A percentile compares a stretch with the other conserved stretches of the same genome.
Conservation (phyloP, 2,888 invertebrate genomes). For the Epistrophe grossulariae region DNA sequence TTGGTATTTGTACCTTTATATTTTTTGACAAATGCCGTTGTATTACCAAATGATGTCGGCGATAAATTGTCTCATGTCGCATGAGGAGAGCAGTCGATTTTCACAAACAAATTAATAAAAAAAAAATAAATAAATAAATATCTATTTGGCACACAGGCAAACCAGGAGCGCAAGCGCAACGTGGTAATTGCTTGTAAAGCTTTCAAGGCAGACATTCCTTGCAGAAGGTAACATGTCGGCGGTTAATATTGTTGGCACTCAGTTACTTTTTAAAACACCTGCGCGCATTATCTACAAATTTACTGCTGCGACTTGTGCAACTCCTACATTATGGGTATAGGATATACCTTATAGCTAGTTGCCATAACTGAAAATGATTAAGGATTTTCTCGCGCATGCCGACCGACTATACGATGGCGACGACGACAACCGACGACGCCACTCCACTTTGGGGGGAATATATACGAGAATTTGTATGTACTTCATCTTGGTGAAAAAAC, state of each 20-base stretch:
- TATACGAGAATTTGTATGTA: not conserved
- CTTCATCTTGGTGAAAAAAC: not conserved
- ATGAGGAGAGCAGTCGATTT: slow-evolving; percentile 32
- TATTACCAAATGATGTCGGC: slow-evolving; percentile 68
- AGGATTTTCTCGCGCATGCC: slow-evolving; percentile 52
- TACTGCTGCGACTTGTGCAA: slow-evolving; percentile 50
- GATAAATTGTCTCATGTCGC: slow-evolving; percentile 72
- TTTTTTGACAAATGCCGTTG: slow-evolving; percentile 68
- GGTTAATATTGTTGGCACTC: slow-evolving; percentile 60
- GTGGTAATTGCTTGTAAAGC: slow-evolving; percentile 66
- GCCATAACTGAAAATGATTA: slow-evolving; percentile 63
- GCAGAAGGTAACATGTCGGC: slow-evolving; percentile 51
- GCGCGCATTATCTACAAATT: slow-evolving; percentile 71
- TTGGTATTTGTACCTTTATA: slow-evolving; percentile 7
- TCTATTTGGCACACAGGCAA: slow-evolving; percentile 54
- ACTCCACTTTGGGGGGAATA: not conserved
- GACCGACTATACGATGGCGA: not conserved
- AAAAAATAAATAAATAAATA: slow-evolving; percentile 6
- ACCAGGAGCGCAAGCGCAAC: slow-evolving; percentile 58
- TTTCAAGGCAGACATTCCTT: slow-evolving; percentile 55
- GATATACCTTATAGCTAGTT: slow-evolving; percentile 21
- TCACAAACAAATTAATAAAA: slow-evolving; percentile 37
- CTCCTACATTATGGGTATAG: slow-evolving; percentile 60
- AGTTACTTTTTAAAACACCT: slow-evolving; percentile 64
- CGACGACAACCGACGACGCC: not conserved